Evolutionary conservation across 2,888 invertebrate species (phyloP), one percentile per base, ranked within the genome.

Genomic region (Drosophila stalkeri): DNA sequence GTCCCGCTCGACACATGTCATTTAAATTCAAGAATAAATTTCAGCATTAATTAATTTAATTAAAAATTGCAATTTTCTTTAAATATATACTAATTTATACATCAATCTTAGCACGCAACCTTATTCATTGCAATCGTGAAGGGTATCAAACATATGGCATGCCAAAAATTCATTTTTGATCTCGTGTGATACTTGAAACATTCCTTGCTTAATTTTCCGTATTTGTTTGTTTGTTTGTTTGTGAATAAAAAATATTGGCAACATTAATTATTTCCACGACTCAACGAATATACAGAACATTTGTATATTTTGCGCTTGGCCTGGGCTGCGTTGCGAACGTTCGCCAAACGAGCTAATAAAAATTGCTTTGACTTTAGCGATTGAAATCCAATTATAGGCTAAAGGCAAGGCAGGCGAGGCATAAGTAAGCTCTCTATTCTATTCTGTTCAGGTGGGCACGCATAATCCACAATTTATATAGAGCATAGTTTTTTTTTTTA

Each of bases 331-430:
- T 49, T 31, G 47, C 47, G 31, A 43, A 11, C 49, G 20, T 63
- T 39, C 31, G 31, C 57, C 59, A 74, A 64, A 61, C 37, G 64
- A 81, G 81, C 81, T 81, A 84, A 84, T 82, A 70, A 85, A 82
- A 89, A 88, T 77, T 54, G 65, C 61, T 71, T 59, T 44, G 64
- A 55, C 56, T 68, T 44, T 68, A 57, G 80, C 80, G 65, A 86
- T 89, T 66, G 71, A 65, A 89, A 78, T 64, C 79, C 84, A 89
- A 88, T 89, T 83, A 83, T 75, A 69, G 60, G 55, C 41, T 47
- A n/a, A 27, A 27, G 47, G 47, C 27, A 27, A 27, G 47, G 47
- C 27, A 27, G 16, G 41, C 1, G 41, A 41, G n/a, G 16, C 41
- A n/a, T n/a, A 41, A 16, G 14, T n/a, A 41, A 39, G 23, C 16